A percentile compares a stretch with the other conserved stretches of the same genome.
phyloP scores from a whole-genome alignment of 1,140 invertebrate species.

The Microplitis demolitor region DNA sequence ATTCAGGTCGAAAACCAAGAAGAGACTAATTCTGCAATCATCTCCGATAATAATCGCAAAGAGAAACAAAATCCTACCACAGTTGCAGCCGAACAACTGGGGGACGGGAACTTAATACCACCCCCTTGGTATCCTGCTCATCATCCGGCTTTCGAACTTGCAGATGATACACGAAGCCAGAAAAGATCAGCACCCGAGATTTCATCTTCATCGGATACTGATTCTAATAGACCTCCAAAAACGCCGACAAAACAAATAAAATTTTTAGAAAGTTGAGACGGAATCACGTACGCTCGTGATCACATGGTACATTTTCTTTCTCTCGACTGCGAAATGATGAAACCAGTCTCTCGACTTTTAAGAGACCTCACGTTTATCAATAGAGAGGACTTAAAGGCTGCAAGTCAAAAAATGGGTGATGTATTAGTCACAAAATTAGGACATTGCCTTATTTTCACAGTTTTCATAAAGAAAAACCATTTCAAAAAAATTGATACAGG shows the following conservation, averaged over 20 bases:
- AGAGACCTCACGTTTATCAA: neutral
- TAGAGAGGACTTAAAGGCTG: neutral
- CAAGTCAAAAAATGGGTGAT: neutral
- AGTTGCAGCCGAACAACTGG: too few species aligned
- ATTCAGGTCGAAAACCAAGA: too few species aligned
- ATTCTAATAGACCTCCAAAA: neutral
- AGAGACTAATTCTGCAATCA: too few species aligned
- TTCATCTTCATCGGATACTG: neutral
- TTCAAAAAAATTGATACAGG: too few species aligned
- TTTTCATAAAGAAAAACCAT: too few species aligned
- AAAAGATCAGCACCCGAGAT: neutral
- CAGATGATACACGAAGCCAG: neutral
- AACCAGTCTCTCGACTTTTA: neutral
- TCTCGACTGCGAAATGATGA: neutral
- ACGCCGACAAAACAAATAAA: too few species aligned
- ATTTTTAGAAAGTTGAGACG: neutral
- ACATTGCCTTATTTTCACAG: neutral
- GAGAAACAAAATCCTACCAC: too few species aligned
- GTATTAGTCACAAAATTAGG: neutral
- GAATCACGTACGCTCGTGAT: neutral
- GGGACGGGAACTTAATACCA: too few species aligned
- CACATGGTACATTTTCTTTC: slow-evolving; percentile 4
- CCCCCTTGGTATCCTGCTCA: too few species aligned
- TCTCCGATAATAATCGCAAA: too few species aligned
- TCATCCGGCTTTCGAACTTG: neutral